Conservation (phyloP, 2,888 invertebrate genomes). For the Cerastis leucographa region DNA sequence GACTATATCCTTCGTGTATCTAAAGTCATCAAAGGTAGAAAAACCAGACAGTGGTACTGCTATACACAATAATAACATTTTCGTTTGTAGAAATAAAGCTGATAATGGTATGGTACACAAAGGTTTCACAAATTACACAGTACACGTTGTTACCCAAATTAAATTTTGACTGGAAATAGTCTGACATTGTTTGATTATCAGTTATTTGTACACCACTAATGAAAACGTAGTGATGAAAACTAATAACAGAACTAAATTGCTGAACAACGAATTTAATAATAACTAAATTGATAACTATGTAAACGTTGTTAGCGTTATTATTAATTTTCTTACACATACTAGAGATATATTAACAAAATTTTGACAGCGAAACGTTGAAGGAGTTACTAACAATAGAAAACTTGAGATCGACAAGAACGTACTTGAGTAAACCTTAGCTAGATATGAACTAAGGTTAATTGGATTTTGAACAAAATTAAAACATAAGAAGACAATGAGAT, state of each 20-base stretch:
- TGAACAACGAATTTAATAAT: conserved; percentile 35
- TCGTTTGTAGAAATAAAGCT: not conserved
- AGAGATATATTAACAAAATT: conserved; percentile 35
- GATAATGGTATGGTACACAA: not conserved
- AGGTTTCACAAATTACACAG: conserved; percentile 6
- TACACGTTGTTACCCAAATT: conserved; percentile 7
- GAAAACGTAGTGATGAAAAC: conserved; percentile 38
- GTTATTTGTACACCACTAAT: conserved; percentile 38
- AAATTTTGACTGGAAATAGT: conserved; percentile 23
- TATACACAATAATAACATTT: not conserved
- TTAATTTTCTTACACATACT: conserved; percentile 42
- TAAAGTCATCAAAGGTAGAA: not conserved
- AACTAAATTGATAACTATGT: conserved; percentile 42
- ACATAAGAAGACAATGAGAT: not conserved
- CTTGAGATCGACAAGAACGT: conserved; percentile 4
- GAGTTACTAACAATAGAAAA: conserved; percentile 24
- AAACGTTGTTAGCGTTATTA: conserved; percentile 32
- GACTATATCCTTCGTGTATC: not conserved
- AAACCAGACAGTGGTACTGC: not conserved
- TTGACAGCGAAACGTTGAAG: conserved; percentile 3
- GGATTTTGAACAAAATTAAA: conserved; percentile 9
- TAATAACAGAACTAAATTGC: conserved; percentile 47
- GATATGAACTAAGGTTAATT: conserved; percentile 2
- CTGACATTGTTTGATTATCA: conserved; percentile 13
- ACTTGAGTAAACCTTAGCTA: conserved; percentile 9